Conservation (phyloP, 2,888 invertebrate genomes). For the Napeogenes inachia region DNA sequence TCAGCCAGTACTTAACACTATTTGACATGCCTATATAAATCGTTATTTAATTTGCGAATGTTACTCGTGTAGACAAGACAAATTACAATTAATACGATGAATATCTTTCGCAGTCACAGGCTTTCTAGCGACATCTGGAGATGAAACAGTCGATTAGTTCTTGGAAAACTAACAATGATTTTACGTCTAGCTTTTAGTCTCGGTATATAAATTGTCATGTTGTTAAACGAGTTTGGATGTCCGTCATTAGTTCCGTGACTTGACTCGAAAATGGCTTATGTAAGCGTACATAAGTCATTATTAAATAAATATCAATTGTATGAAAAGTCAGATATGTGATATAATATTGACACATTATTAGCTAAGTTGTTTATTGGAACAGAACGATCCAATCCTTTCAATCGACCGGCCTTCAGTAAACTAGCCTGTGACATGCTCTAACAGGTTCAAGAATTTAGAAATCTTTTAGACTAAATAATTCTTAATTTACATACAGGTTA, state of each 20-base stretch:
- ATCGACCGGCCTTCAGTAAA: slow-evolving; percentile 36
- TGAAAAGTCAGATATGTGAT: slow-evolving; percentile 14
- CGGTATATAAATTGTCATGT: slow-evolving; percentile 22
- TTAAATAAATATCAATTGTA: background rate
- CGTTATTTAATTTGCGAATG: background rate
- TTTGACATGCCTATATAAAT: background rate
- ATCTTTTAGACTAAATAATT: background rate
- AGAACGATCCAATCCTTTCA: slow-evolving; percentile 31
- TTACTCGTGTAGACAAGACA: slow-evolving; percentile 31
- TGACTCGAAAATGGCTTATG: background rate
- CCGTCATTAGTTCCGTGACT: background rate
- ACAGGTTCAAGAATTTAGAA: slow-evolving; percentile 20
- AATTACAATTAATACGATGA: slow-evolving; percentile 47
- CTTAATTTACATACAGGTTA: background rate
- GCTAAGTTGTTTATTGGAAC: slow-evolving; percentile 29
- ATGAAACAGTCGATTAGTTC: slow-evolving; percentile 46
- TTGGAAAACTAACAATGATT: slow-evolving; percentile 38
- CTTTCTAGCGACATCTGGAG: slow-evolving; percentile 57
- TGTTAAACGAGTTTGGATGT: slow-evolving; percentile 4
- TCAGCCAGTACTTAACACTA: too few relatives aligned
- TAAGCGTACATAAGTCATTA: background rate
- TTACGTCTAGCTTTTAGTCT: slow-evolving; percentile 27
- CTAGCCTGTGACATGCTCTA: slow-evolving; percentile 12
- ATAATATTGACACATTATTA: slow-evolving; percentile 19
- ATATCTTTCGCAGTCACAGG: slow-evolving; percentile 48